Evolutionary conservation across 53 echinoderm and acorn worm species (phyloP).

Genomic region (Actinopyga echinites): DNA sequence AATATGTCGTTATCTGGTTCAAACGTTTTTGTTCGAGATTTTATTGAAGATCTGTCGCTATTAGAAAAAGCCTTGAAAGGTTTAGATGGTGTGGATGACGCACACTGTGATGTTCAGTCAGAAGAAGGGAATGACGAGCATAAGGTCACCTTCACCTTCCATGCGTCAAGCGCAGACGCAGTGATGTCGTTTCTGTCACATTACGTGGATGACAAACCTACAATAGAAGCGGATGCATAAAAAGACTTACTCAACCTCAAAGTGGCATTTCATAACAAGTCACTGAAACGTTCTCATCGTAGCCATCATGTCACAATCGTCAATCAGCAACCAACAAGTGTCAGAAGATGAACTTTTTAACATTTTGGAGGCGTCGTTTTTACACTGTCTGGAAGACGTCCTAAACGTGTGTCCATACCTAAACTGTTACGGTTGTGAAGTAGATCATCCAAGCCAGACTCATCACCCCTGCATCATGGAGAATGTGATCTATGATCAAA

Average conservation of each 20-base stretch:
- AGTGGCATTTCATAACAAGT: neutral
- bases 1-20: no score
- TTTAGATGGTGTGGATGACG: neutral
- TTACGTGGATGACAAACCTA: neutral
- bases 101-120: neutral
- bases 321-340: neutral
- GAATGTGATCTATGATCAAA: neutral
- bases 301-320: neutral
- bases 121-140: neutral
- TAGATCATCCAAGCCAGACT: no score
- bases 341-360: neutral
- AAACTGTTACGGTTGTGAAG: neutral
- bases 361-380: neutral
- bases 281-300: neutral
- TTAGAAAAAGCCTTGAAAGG: no score
- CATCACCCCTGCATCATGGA: slow-evolving; percentile 1
- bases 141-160: no score
- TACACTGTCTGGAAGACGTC: neutral
- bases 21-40: no score
- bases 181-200: no score
- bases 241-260: neutral
- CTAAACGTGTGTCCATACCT: neutral
- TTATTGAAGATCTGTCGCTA: no score
- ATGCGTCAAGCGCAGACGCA: no score
- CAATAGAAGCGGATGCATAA: neutral